Evolutionary conservation across 2,888 invertebrate genomes (phyloP).

Genomic region (Euspilapteryx auroguttella): DNA sequence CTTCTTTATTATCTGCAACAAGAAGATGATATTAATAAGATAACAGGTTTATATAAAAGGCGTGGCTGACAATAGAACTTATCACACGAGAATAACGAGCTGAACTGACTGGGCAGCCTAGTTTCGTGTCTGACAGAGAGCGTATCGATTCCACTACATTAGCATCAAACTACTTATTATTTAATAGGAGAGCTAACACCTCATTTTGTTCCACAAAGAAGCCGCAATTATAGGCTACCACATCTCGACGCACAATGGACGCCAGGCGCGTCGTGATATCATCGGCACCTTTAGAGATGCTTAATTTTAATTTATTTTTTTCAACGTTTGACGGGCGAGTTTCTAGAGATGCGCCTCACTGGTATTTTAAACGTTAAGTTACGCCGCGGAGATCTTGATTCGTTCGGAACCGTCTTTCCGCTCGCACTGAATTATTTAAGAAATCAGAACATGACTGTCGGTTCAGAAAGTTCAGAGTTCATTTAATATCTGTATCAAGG

Average conservation of each 20-base stretch:
- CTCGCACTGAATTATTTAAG: too few relatives aligned
- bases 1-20: slow-evolving; percentile 44
- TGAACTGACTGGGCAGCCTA: slow-evolving; percentile 10
- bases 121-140: slow-evolving; percentile 15
- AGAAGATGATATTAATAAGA: slow-evolving; percentile 14
- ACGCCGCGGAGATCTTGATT: too few relatives aligned
- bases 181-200: slow-evolving; percentile 57
- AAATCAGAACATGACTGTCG: too few relatives aligned
- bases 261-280: slow-evolving; percentile 45
- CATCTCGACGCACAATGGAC: slow-evolving; percentile 40
- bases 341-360: slow-evolving; percentile 32
- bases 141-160: slow-evolving; percentile 20
- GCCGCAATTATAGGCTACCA: slow-evolving; percentile 50
- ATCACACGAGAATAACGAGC: slow-evolving; percentile 1
- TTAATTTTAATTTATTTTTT: too few relatives aligned
- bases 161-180: slow-evolving; percentile 45
- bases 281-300: slow-evolving; percentile 32
- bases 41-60: slow-evolving; percentile 3
- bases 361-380: slow-evolving; percentile 10
- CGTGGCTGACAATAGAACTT: background rate
- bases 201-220: slow-evolving; percentile 57
- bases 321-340: slow-evolving; percentile 45
- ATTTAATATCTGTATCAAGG: too few relatives aligned
- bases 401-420: too few relatives aligned
- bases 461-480: slow-evolving; percentile 45